phyloP scores from a whole-genome alignment of 2,888 invertebrate species.

The Adineta ricciae region DNA sequence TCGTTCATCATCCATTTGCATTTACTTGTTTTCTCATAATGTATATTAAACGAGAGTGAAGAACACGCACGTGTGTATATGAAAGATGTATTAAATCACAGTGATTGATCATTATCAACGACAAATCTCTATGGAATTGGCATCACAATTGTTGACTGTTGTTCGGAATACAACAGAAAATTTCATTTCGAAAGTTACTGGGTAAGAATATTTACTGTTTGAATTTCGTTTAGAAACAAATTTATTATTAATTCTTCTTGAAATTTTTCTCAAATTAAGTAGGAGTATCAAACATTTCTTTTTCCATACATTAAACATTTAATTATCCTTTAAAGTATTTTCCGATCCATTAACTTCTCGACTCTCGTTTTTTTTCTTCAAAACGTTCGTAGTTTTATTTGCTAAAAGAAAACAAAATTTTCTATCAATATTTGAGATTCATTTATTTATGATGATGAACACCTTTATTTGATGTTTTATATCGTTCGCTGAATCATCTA shows the following conservation, averaged over 20 bases:
- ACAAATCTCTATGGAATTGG: background rate
- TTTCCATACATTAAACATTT: background rate
- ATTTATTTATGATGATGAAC: background rate
- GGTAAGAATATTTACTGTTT: background rate
- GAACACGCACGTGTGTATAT: background rate
- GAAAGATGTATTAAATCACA: background rate
- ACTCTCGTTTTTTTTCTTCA: no score
- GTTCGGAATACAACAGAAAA: background rate
- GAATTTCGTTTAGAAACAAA: background rate
- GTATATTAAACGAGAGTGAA: background rate
- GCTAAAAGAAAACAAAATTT: background rate
- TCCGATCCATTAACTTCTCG: background rate
- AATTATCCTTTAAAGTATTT: background rate
- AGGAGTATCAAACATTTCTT: background rate
- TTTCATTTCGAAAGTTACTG: background rate
- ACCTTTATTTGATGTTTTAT: background rate
- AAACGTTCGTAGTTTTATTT: background rate
- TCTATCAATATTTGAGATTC: background rate
- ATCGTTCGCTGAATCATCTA: background rate
- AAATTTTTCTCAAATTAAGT: background rate
- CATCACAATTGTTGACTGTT: background rate
- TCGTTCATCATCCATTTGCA: background rate
- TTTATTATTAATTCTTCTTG: background rate
- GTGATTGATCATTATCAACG: conserved; percentile 9
- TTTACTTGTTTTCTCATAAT: background rate